Conservation (phyloP, 2,113 vertebrate species). For the Lycaon pictus region DNA sequence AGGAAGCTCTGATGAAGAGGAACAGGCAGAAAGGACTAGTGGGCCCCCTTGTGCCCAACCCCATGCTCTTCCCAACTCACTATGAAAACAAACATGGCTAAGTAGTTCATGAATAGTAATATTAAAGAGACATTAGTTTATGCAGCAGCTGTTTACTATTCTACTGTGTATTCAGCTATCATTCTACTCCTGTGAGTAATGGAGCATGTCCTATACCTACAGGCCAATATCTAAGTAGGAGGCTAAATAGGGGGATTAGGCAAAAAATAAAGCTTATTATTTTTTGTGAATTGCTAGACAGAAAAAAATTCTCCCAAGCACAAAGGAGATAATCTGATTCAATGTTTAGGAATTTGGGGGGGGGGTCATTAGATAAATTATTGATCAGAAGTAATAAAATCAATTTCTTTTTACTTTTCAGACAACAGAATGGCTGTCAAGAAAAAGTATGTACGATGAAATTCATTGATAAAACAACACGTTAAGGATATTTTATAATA, state of each 20-base stretch:
- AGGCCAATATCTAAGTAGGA: neutral
- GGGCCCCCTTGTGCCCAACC: neutral
- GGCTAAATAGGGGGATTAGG: neutral
- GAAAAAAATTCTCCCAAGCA: neutral
- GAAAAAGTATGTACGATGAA: constrained; percentile 61
- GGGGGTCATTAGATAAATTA: neutral
- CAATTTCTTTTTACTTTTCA: constrained; percentile 61
- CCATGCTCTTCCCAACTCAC: neutral
- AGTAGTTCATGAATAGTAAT: neutral
- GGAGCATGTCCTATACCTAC: neutral
- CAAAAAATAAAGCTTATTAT: constrained; percentile 8
- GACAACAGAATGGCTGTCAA: neutral
- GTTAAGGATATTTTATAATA: neutral
- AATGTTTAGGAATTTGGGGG: neutral
- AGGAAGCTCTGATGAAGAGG: constrained; percentile 14
- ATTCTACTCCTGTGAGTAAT: constrained; percentile 30
- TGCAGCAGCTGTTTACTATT: neutral
- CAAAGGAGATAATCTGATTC: neutral
- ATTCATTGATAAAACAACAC: constrained; percentile 22
- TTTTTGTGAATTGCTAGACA: neutral
- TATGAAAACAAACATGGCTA: constrained; percentile 1
- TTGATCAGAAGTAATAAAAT: constrained; percentile 47
- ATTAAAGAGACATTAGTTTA: neutral
- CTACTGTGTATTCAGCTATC: neutral
- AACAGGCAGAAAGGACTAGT: neutral